A percentile compares a stretch with the other conserved stretches of the same genome.
Conservation (phyloP, 2,113 vertebrate genomes). For the Alouatta palliata region DNA sequence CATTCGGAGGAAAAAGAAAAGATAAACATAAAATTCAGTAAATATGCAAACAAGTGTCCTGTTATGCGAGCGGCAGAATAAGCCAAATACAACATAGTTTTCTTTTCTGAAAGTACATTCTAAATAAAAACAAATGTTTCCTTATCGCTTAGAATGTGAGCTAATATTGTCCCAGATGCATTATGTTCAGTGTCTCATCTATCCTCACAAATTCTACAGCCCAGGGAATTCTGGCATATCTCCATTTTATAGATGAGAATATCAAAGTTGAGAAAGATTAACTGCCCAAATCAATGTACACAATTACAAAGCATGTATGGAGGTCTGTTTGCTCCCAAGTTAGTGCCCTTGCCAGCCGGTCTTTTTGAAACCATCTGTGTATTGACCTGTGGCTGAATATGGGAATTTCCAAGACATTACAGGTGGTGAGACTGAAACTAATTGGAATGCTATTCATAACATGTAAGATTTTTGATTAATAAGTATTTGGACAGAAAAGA, state of each 20-base stretch:
- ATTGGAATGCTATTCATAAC: background rate
- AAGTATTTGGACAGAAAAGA: background rate
- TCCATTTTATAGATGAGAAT: background rate
- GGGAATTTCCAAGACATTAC: background rate
- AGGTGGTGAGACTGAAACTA: background rate
- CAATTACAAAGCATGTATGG: background rate
- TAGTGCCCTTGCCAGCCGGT: background rate
- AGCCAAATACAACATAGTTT: conserved; percentile 37
- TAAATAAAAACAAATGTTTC: background rate
- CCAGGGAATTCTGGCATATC: background rate
- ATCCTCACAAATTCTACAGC: background rate
- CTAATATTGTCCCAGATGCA: background rate
- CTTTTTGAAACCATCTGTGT: background rate
- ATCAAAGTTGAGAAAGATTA: background rate
- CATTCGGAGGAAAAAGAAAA: conserved; percentile 50
- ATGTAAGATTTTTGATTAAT: background rate
- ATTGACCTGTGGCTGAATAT: background rate
- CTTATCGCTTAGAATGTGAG: background rate
- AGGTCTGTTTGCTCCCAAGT: background rate
- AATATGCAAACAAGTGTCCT: conserved; percentile 50
- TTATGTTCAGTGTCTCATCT: background rate
- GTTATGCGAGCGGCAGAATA: conserved; percentile 48
- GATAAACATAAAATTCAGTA: conserved; percentile 63
- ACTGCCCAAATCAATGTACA: background rate
- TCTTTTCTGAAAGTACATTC: conserved; percentile 22